phyloP scores from a whole-genome alignment of 2,888 invertebrate genomes.

The Drosophila robusta region DNA sequence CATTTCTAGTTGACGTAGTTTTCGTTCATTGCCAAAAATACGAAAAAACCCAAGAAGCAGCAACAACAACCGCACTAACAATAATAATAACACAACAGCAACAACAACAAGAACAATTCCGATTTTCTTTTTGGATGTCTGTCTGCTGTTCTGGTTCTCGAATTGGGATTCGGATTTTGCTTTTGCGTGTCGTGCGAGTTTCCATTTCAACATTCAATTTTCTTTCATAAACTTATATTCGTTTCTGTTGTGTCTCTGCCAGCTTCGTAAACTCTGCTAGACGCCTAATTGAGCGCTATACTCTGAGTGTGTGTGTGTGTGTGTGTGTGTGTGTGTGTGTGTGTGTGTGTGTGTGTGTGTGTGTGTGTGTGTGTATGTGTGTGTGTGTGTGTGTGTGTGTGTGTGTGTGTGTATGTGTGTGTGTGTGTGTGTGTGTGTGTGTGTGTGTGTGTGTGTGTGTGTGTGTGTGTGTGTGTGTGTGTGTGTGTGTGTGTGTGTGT shows the following conservation, averaged over 20 bases:
- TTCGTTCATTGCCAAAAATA: conserved; percentile 83
- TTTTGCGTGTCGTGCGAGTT: conserved; percentile 62
- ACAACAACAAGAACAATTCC: conserved; percentile 4
- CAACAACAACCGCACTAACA: conserved; percentile 2
- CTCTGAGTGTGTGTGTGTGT: conserved; percentile 1
- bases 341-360: conserved; percentile 7
- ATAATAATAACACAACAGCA: conserved; percentile 8
- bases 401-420: conserved; percentile 7
- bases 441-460: conserved; percentile 7
- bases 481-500: conserved; percentile 7
- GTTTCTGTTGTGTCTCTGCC: conserved; percentile 15
- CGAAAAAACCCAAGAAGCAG: conserved; percentile 34
- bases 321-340: conserved; percentile 10
- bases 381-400: conserved; percentile 9
- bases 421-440: conserved; percentile 10
- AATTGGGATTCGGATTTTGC: conserved; percentile 22
- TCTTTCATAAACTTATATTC: conserved; percentile 70
- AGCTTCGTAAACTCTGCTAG: conserved; percentile 35
- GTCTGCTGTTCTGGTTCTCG: conserved; percentile 42
- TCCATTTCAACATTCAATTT: conserved; percentile 78
- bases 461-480: conserved; percentile 7
- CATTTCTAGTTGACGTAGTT: conserved; percentile 72
- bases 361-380: conserved; percentile 5
- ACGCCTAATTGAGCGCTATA: conserved; percentile 65
- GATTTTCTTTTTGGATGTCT: conserved; percentile 33